Evolutionary conservation across 1,140 invertebrate species (phyloP), one percentile per base, ranked within the genome.

Genomic region (Ostrea edulis): DNA sequence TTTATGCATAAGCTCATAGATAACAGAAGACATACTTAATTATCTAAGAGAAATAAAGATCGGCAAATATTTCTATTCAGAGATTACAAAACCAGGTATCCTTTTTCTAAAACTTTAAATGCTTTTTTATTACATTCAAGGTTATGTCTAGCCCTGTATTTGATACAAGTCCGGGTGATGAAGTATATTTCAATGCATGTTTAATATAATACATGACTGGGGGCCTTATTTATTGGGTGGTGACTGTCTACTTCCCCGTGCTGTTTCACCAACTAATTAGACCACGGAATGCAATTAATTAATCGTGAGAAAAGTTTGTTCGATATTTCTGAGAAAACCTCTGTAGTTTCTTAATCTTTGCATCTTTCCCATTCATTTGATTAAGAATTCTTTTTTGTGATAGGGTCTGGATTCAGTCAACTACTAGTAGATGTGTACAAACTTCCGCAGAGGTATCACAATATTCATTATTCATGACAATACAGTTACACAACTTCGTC

Each of bases 1-100:
- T 77, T 77, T 77, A 22, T 77, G 68, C 35, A 14, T 77, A 77
- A 77, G 68, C 68, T 77, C 29, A 77, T 29, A 12, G 25, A 25
- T 11, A 77, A 77, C 68, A 77, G 35, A 35, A 35, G 68, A 25
- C 25, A 77, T 22, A 25, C 29, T 77, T 77, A 25, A 77, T 77
- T 77, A 77, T 77, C 68, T 77, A 77, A 77, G 68, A 77, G 25
- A 77, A 77, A 77, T 77, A 77, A 25, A 77, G 68, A 77, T 77
- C 68, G 29, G 22, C 22, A 77, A 77, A 77, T 77, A 35, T 3
- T 35, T 77, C 68, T 29, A 77, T 77, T 77, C 68, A 77, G 68
- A 77, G 22, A 29, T 77, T 25, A 77, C 68, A 77, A 77, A 77
- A 77, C 68, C 29, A 29, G 68, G 68, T 77, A 77, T 77, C 29